These are phyloP conservation scores for Tribolium freemani DNA, from an alignment of 2,888 invertebrate genomes.

Conservation along the genomic window DNA sequence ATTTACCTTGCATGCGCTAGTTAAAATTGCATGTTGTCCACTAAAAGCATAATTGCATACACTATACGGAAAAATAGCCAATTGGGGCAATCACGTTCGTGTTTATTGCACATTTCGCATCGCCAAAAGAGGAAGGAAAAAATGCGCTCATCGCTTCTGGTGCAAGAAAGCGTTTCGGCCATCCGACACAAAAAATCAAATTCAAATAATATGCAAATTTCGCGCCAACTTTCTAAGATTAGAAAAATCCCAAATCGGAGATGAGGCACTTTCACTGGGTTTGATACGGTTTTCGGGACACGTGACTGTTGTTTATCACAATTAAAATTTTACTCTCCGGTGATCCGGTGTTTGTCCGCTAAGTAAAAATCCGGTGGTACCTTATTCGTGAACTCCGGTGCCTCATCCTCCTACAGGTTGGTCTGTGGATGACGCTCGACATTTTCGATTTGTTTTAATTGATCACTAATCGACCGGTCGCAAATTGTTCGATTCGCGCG, in stretches of 20 bases:
- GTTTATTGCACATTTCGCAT: neutral
- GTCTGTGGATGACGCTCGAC: constrained; percentile 22
- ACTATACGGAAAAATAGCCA: constrained; percentile 7
- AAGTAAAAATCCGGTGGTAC: constrained; percentile 32
- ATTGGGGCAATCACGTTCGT: constrained; percentile 28
- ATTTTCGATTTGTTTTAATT: neutral
- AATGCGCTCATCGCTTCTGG: neutral
- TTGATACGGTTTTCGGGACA: constrained; percentile 31
- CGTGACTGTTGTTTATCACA: constrained; percentile 22
- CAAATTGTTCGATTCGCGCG: constrained; percentile 8
- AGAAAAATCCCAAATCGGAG: constrained; percentile 16
- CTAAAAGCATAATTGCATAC: constrained; percentile 9
- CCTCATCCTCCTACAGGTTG: constrained; percentile 44
- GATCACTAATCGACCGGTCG: neutral
- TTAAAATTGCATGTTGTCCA: constrained; percentile 22
- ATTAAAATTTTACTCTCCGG: constrained; percentile 8
- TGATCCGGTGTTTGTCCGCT: neutral
- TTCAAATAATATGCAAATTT: constrained; percentile 36
- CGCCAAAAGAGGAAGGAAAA: neutral
- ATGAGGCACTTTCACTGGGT: constrained; percentile 40
- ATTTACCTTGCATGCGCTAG: constrained; percentile 45
- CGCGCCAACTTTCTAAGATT: constrained; percentile 20
- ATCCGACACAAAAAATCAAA: constrained; percentile 14
- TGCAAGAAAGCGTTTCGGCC: constrained; percentile 32
- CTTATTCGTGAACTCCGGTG: constrained; percentile 48